Evolutionary conservation across 2,888 invertebrate genomes (phyloP).

Genomic region (Drosophila picticornis): DNA sequence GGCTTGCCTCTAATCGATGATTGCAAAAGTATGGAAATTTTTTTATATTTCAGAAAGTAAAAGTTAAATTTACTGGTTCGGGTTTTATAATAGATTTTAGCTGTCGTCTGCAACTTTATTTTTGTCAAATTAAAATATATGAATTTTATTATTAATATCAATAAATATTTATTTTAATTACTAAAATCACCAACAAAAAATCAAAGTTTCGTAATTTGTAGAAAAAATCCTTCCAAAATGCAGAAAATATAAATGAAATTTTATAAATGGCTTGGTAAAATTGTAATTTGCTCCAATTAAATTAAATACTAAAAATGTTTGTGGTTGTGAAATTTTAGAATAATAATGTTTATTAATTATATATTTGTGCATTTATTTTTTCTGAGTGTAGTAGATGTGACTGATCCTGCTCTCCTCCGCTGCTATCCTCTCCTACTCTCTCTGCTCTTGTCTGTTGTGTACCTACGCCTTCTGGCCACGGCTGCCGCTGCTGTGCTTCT

Average conservation of each 20-base stretch:
- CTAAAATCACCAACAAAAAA: too few relatives aligned
- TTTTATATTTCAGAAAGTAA: background rate
- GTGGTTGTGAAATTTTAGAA: background rate
- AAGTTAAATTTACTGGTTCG: background rate
- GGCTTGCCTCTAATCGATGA: background rate
- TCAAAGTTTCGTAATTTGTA: background rate
- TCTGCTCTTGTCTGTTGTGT: slow-evolving; percentile 33
- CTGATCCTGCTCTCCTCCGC: slow-evolving; percentile 7
- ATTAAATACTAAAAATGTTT: background rate
- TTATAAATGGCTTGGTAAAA: background rate
- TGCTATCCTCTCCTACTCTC: background rate
- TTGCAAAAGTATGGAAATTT: background rate
- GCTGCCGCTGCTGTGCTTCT: slow-evolving; percentile 42
- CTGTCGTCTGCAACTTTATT: background rate
- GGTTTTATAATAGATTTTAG: background rate
- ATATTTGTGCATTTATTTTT: slow-evolving; percentile 1
- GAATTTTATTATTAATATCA: too few relatives aligned
- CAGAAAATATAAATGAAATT: background rate
- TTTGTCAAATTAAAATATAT: background rate
- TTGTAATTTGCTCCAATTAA: background rate
- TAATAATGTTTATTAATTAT: too few relatives aligned
- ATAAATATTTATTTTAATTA: too few relatives aligned
- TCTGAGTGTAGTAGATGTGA: slow-evolving; percentile 33
- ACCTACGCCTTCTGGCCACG: slow-evolving; percentile 80
- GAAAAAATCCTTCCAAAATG: background rate